phyloP scores from a whole-genome alignment of 1,140 invertebrate species.

The Lucilia sericata region DNA sequence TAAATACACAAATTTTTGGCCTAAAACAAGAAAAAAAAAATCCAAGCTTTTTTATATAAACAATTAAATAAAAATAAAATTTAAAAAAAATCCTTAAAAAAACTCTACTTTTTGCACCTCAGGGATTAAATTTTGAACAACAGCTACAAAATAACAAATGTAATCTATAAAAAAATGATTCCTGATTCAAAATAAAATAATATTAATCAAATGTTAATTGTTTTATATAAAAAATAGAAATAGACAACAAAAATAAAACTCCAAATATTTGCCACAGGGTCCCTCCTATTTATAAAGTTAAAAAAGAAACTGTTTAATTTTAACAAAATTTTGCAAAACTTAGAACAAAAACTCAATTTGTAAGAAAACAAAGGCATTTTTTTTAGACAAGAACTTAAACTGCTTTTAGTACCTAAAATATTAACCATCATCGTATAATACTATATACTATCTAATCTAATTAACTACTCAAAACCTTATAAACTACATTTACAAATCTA shows the following conservation, averaged over 20 bases:
- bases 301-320: background rate
- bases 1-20: slow-evolving; percentile 17
- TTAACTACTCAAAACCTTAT: no score
- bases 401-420: background rate
- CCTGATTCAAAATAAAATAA: background rate
- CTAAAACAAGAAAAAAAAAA: background rate
- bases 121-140: slow-evolving; percentile 26
- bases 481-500: no score
- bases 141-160: background rate
- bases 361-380: slow-evolving; percentile 1
- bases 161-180: background rate
- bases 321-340: background rate
- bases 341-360: background rate
- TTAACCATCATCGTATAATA: no score
- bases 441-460: background rate
- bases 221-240: background rate
- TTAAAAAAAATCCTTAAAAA: background rate
- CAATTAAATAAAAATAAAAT: slow-evolving; percentile 17
- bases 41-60: slow-evolving; percentile 6
- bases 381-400: slow-evolving; percentile 7
- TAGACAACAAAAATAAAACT: background rate
- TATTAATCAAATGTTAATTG: background rate
- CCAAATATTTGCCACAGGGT: slow-evolving; percentile 12
- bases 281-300: slow-evolving; percentile 19
- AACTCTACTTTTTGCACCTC: slow-evolving; percentile 6